phyloP scores from a whole-genome alignment of 2,888 invertebrate species.

The Lacanobia oleracea region DNA sequence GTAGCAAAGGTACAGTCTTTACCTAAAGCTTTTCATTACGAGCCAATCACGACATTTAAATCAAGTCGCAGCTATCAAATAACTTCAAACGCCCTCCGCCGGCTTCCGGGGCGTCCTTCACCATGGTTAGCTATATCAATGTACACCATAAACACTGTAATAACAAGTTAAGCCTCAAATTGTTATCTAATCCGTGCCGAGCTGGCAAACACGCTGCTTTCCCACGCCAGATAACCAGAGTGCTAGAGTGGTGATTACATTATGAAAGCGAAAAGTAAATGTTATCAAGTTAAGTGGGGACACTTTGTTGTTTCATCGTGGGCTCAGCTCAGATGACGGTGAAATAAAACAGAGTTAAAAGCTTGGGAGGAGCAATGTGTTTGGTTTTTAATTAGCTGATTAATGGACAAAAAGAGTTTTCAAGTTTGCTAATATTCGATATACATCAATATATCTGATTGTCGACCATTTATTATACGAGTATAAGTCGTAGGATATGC shows the following conservation, averaged over 20 bases:
- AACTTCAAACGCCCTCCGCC: constrained; percentile 34
- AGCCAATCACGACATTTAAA: background rate
- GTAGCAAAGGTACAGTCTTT: background rate
- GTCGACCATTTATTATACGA: background rate
- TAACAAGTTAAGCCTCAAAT: constrained; percentile 57
- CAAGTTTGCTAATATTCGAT: background rate
- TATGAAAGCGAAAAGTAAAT: constrained; percentile 65
- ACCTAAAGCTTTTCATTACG: background rate
- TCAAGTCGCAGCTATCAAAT: constrained; percentile 18
- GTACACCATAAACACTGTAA: constrained; percentile 54
- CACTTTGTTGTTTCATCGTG: constrained; percentile 38
- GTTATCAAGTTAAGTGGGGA: constrained; percentile 62
- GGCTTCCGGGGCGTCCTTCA: constrained; percentile 40
- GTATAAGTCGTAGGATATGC: background rate
- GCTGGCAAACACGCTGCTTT: constrained; percentile 72
- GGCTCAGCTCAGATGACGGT: background rate
- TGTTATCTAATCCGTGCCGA: constrained; percentile 74
- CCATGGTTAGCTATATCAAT: constrained; percentile 41
- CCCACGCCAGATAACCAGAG: constrained; percentile 79
- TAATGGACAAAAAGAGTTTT: background rate
- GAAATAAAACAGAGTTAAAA: constrained; percentile 38
- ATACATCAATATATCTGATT: no score
- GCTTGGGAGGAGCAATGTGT: constrained; percentile 24
- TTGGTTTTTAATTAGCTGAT: constrained; percentile 9
- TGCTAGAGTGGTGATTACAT: constrained; percentile 73